Evolutionary conservation across 2,797 vertebrate species (phyloP).

Genomic region (Pagetopsis macropterus): DNA sequence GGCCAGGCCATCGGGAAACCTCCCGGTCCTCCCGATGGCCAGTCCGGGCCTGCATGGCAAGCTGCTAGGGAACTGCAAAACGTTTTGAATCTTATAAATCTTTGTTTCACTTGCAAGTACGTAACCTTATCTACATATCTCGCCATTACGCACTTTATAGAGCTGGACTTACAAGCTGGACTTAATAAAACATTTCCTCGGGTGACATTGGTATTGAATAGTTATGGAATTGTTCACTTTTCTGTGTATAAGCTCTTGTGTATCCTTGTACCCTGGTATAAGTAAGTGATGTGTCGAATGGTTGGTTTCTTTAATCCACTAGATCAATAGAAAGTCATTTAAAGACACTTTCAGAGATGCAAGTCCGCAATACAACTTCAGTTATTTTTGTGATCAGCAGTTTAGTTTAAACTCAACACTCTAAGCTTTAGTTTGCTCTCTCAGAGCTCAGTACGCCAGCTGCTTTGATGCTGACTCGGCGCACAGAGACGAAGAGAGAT

Average conservation of each 20-base stretch:
- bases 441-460: conserved; percentile 61
- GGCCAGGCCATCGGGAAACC: too few relatives aligned
- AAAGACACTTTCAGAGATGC: conserved; percentile 52
- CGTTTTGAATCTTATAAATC: not conserved
- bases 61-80: not conserved
- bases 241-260: not conserved
- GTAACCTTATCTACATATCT: not conserved
- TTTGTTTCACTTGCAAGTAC: not conserved
- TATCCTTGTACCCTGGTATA: conserved; percentile 15
- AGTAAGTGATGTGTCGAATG: conserved; percentile 47
- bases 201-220: conserved; percentile 22
- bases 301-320: conserved; percentile 50
- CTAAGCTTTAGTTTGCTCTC: conserved; percentile 68
- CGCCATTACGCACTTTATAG: not conserved
- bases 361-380: conserved; percentile 60
- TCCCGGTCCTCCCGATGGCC: too few relatives aligned
- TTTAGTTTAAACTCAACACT: conserved; percentile 64
- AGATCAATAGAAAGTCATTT: conserved; percentile 60
- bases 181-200: conserved; percentile 2
- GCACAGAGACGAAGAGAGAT: conserved; percentile 69
- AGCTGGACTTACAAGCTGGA: not conserved
- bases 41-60: too few relatives aligned
- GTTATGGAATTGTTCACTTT: conserved; percentile 25
- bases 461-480: conserved; percentile 79
- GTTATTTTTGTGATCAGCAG: conserved; percentile 69